Percentiles rank a stretch among this genome's conserved stretches.
Conservation (phyloP, 2,888 invertebrate species). For the Beris morrisii region DNA sequence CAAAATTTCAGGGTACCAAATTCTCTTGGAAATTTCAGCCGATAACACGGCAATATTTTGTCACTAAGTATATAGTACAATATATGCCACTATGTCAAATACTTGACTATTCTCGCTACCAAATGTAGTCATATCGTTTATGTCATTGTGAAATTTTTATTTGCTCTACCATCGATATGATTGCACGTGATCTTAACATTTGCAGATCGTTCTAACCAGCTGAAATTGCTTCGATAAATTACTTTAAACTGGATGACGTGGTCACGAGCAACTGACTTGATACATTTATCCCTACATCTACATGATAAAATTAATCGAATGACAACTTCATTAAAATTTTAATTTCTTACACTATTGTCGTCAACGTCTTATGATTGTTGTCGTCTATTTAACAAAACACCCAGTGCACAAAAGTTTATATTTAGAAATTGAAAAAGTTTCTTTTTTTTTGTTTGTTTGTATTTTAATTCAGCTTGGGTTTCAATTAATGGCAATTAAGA, state of each 20-base stretch:
- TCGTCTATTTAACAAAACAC: slow-evolving; percentile 20
- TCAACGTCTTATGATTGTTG: slow-evolving; percentile 20
- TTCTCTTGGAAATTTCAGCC: no score
- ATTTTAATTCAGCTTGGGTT: slow-evolving; percentile 23
- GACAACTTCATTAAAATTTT: slow-evolving; percentile 30
- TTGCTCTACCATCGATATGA: no score
- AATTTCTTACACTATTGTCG: slow-evolving; percentile 23
- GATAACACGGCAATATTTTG: no score
- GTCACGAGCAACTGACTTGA: no score
- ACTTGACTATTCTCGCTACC: no score
- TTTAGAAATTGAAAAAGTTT: slow-evolving; percentile 30
- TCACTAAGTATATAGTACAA: no score
- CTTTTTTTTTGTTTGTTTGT: slow-evolving; percentile 14
- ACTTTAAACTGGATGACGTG: no score
- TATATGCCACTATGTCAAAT: no score
- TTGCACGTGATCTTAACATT: no score
- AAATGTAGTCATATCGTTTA: no score
- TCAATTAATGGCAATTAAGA: slow-evolving; percentile 32
- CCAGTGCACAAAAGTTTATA: slow-evolving; percentile 30
- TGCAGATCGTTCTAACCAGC: neutral
- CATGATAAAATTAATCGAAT: slow-evolving; percentile 23
- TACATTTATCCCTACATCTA: slow-evolving; percentile 14
- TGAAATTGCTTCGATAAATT: neutral
- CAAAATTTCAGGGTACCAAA: no score
- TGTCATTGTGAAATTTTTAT: no score